Base-by-base conservation (phyloP, 2,797 vertebrate genomes). In the Leontopithecus rosalia region DNA sequence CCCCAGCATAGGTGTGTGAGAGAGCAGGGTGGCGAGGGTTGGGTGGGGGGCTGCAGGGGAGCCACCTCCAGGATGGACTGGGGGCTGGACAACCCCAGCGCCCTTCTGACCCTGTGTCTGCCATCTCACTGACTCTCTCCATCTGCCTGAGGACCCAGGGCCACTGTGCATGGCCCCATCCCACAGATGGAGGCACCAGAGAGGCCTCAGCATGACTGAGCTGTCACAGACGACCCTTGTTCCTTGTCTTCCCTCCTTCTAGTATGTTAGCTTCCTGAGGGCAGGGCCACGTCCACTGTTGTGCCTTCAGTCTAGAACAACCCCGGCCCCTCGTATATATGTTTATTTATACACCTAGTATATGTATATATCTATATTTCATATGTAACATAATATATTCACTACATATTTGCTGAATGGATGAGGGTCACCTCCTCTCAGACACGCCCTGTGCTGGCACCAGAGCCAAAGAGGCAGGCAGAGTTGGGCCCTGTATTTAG, bases 391-490 rank as follows among this genome's bases (percentile, higher is more conserved):
- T 24, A 24, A 24, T 36, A 55, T 55, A 55, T 9, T 55, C n/a
- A 55, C 33, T 89, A 1, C 57, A 46, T 48, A 52, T 33, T 81
- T 92, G 57, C 43, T 52, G 61, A 76, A 28, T 93, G 77, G 90
- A 28, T 50, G 82, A 75, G 61, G 3, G 2, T 43, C 13, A 48
- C 15, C 20, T 48, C 83, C 43, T 85, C 72, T 88, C 48, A 80
- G 24, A 22, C 73, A 58, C 33, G 55, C 30, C 28, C 28, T 73
- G 26, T 67, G 39, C 39, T 90, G 77, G 50, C 50, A 36, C 5
- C 4, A 2, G 90, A 43, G 79, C 64, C 79, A 52, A 73, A 52
- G 41, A 20, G 79, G 87, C 64, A 12, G 70, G 2, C 5, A 14
- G 48, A 61, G 33, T 43, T 8, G 72, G 36, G 12, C 33, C 41